Evolutionary conservation across 2,888 invertebrate genomes (phyloP).

Genomic region (Phorcus lineatus): DNA sequence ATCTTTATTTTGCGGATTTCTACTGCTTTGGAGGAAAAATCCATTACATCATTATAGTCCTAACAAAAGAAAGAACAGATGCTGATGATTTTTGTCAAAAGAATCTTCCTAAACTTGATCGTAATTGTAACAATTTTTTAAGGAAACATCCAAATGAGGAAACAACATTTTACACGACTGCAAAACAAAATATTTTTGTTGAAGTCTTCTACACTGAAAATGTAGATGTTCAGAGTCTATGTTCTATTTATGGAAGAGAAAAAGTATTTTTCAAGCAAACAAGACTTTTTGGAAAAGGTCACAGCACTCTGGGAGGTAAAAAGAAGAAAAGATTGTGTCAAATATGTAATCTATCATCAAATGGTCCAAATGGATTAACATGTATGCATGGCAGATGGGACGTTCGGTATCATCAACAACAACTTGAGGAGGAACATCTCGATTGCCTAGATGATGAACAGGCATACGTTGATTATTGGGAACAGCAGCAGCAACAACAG

Average conservation of each 20-base stretch:
- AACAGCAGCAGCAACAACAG: no score
- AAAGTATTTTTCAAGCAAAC: neutral
- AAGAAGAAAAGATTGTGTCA: neutral
- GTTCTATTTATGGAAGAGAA: neutral
- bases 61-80: neutral
- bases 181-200: neutral
- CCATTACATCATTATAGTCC: constrained; percentile 3
- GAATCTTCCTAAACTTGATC: neutral
- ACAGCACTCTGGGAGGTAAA: neutral
- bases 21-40: neutral
- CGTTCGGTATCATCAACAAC: no score
- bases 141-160: neutral
- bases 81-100: neutral
- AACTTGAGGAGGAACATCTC: no score
- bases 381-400: no score
- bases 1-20: constrained; percentile 17
- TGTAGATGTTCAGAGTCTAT: neutral
- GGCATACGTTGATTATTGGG: no score
- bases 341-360: neutral
- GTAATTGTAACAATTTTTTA: neutral
- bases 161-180: neutral
- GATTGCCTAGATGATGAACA: no score
- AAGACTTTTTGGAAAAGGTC: neutral
- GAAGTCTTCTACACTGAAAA: neutral
- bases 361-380: no score